These are phyloP conservation scores for Colletes collaris DNA, from an alignment of 2,888 invertebrate species.

Conservation along the genomic window DNA sequence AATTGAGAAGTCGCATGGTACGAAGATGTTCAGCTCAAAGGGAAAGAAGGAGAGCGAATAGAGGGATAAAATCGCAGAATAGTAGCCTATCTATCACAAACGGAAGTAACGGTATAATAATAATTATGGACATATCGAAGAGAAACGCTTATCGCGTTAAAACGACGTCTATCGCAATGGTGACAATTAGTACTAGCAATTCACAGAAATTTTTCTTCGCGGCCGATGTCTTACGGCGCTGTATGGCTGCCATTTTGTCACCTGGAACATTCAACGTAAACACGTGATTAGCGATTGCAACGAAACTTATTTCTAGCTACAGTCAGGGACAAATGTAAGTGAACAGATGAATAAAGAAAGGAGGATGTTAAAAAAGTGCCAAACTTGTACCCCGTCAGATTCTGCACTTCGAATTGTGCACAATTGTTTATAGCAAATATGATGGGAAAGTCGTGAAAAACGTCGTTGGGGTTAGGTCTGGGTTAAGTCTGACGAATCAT, in stretches of 20 bases:
- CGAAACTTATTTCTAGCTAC: not conserved
- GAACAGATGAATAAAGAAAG: no score
- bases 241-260: conserved; percentile 95
- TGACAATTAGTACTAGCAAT: conserved; percentile 74
- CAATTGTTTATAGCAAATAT: no score
- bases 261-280: conserved; percentile 84
- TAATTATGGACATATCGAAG: conserved; percentile 76
- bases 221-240: conserved; percentile 88
- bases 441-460: no score
- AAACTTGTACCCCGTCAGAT: no score
- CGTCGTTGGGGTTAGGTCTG: no score
- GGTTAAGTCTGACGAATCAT: no score
- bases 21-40: conserved; percentile 33
- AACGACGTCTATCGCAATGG: conserved; percentile 75
- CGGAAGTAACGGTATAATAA: conserved; percentile 77
- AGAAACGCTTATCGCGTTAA: conserved; percentile 80
- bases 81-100: conserved; percentile 77
- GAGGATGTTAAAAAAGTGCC: no score
- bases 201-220: conserved; percentile 72
- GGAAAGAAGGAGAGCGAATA: conserved; percentile 59
- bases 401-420: no score
- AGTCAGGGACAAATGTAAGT: no score
- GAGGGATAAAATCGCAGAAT: conserved; percentile 66
- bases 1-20: conserved; percentile 18
- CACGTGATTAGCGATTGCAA: not conserved